Evolutionary conservation across 2,113 vertebrate species (phyloP).

Genomic region (Reinhardtius hippoglossoides): DNA sequence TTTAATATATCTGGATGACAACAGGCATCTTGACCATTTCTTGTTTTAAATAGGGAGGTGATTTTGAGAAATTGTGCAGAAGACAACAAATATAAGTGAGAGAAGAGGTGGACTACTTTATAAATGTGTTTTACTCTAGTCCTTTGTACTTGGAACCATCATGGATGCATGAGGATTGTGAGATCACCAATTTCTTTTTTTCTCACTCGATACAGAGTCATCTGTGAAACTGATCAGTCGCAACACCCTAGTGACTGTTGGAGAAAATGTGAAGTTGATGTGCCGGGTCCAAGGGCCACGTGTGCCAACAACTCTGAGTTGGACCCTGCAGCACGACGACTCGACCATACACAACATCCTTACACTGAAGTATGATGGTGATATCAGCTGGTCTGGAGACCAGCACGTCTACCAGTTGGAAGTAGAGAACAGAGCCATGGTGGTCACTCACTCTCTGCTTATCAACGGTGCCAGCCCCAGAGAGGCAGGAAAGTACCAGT

Average conservation of each 20-base stretch:
- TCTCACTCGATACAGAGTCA: slow-evolving; percentile 37
- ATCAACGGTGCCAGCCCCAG: slow-evolving; percentile 64
- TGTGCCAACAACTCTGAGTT: slow-evolving; percentile 68
- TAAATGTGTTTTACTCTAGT: neutral
- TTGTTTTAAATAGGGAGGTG: neutral
- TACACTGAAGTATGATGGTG: slow-evolving; percentile 68
- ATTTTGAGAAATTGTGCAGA: neutral
- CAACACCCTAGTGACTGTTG: neutral
- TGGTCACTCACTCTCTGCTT: slow-evolving; percentile 70
- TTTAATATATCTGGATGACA: neutral
- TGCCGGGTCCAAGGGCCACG: slow-evolving; percentile 66
- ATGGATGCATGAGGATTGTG: neutral
- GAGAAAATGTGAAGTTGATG: slow-evolving; percentile 59
- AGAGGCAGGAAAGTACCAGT: slow-evolving; percentile 82
- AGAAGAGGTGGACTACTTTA: neutral
- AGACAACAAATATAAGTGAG: neutral
- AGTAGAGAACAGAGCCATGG: slow-evolving; percentile 43
- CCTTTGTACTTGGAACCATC: neutral
- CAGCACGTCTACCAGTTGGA: slow-evolving; percentile 75
- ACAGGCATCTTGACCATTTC: no score
- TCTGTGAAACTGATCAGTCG: slow-evolving; percentile 66
- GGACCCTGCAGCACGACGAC: slow-evolving; percentile 79
- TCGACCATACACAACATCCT: slow-evolving; percentile 69
- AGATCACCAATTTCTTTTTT: slow-evolving; percentile 2
- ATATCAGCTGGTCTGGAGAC: slow-evolving; percentile 76